Percentiles rank a stretch among this genome's conserved stretches.
phyloP scores from a whole-genome alignment of 2,113 vertebrate genomes.

The Notothenia rossii region DNA sequence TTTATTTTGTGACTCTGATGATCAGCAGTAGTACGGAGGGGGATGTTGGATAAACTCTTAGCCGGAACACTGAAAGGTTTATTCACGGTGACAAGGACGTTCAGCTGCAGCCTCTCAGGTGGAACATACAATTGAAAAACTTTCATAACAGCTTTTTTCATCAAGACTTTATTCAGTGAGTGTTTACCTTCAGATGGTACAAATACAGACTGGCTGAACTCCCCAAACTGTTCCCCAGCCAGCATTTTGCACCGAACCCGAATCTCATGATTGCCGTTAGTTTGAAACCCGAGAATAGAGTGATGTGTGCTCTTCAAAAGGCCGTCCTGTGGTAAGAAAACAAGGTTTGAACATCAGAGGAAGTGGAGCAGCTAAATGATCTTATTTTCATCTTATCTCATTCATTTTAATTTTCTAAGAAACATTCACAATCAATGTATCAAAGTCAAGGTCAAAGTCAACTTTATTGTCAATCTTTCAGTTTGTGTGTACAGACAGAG shows the following conservation, averaged over 20 bases:
- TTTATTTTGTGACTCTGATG: too few species aligned
- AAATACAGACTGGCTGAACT: constrained; percentile 89
- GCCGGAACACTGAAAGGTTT: neutral
- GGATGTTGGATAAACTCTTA: too few species aligned
- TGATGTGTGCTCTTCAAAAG: constrained; percentile 77
- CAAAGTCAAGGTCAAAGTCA: too few species aligned
- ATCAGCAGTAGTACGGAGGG: too few species aligned
- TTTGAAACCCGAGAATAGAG: constrained; percentile 88
- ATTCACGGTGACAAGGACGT: neutral
- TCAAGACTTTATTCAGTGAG: neutral
- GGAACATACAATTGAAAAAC: neutral
- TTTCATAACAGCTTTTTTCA: too few species aligned
- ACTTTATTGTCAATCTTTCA: too few species aligned
- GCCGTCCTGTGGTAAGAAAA: constrained; percentile 77
- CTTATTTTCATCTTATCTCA: too few species aligned
- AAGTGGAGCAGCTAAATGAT: too few species aligned
- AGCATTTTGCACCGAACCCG: constrained; percentile 87
- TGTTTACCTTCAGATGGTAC: constrained; percentile 75
- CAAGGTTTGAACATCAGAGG: too few species aligned
- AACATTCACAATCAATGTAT: too few species aligned
- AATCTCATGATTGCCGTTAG: constrained; percentile 88
- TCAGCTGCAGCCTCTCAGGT: neutral
- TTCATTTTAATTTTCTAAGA: too few species aligned
- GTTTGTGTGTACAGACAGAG: neutral
- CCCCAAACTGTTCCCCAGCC: constrained; percentile 86